Evolutionary conservation across 2,113 vertebrate species (phyloP).

Genomic region (Pipra filicauda): DNA sequence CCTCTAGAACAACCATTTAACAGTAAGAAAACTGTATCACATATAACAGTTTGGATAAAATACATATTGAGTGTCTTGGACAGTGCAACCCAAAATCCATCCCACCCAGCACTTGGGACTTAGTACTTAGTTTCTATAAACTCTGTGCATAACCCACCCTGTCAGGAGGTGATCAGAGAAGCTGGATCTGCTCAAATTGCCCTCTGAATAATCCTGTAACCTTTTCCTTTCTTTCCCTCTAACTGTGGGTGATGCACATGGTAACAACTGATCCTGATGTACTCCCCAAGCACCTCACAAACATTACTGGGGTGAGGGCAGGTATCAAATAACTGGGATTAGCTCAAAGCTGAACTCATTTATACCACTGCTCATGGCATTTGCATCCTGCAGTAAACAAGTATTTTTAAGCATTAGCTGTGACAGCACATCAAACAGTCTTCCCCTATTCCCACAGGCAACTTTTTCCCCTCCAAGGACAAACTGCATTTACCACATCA

Average conservation of each 20-base stretch:
- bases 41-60: neutral
- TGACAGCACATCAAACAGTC: neutral
- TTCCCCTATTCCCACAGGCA: neutral
- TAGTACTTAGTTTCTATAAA: neutral
- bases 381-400: neutral
- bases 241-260: neutral
- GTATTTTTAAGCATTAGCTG: neutral
- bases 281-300: neutral
- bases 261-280: neutral
- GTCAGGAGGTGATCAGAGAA: neutral
- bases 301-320: neutral
- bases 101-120: neutral
- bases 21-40: neutral
- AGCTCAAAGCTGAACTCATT: neutral
- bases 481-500: rapidly evolving
- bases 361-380: neutral
- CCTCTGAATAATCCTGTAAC: neutral
- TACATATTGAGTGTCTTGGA: too few relatives aligned
- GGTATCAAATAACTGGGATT: neutral
- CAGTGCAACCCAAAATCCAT: neutral
- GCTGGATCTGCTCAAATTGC: neutral
- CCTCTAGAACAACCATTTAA: neutral
- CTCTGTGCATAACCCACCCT: neutral
- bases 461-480: neutral
- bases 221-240: neutral